Percentiles rank a stretch among this genome's conserved stretches.
Evolutionary conservation across 2,888 invertebrate species (phyloP).

Genomic region (Dryomyza anilis): DNA sequence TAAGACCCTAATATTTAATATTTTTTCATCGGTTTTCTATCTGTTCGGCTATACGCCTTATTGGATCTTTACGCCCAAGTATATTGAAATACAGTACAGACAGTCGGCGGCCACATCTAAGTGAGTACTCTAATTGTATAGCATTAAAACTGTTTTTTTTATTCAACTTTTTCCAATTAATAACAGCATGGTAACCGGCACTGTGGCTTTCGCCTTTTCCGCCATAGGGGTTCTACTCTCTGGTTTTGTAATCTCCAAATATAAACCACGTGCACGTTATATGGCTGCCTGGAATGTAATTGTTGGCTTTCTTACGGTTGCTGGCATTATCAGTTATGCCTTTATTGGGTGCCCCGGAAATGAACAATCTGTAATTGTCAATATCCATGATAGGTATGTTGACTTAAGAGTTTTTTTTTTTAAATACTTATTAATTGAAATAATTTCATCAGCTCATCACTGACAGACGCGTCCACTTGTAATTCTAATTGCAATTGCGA

Average conservation of each 20-base stretch:
- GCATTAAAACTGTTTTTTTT: too few relatives aligned
- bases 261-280: slow-evolving; percentile 69
- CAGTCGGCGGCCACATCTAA: slow-evolving; percentile 75
- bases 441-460: slow-evolving; percentile 13
- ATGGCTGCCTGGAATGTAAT: slow-evolving; percentile 74
- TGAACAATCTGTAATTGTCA: slow-evolving; percentile 62
- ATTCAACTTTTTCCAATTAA: too few relatives aligned
- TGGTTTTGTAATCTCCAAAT: slow-evolving; percentile 70
- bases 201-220: slow-evolving; percentile 71
- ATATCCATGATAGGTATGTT: slow-evolving; percentile 51
- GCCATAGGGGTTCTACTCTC: slow-evolving; percentile 72
- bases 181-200: slow-evolving; percentile 72
- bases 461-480: slow-evolving; percentile 60
- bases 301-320: slow-evolving; percentile 68
- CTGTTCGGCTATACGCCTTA: slow-evolving; percentile 75
- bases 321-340: slow-evolving; percentile 69
- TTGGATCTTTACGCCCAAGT: slow-evolving; percentile 82
- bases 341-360: slow-evolving; percentile 71
- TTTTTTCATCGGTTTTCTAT: slow-evolving; percentile 75
- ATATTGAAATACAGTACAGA: slow-evolving; percentile 80
- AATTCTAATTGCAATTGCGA: slow-evolving; percentile 72
- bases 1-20: slow-evolving; percentile 73
- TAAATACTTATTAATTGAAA: background rate
- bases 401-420: too few relatives aligned
- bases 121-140: slow-evolving; percentile 43